phyloP scores from a whole-genome alignment of 2,113 vertebrate genomes.

The Monopterus albus region DNA sequence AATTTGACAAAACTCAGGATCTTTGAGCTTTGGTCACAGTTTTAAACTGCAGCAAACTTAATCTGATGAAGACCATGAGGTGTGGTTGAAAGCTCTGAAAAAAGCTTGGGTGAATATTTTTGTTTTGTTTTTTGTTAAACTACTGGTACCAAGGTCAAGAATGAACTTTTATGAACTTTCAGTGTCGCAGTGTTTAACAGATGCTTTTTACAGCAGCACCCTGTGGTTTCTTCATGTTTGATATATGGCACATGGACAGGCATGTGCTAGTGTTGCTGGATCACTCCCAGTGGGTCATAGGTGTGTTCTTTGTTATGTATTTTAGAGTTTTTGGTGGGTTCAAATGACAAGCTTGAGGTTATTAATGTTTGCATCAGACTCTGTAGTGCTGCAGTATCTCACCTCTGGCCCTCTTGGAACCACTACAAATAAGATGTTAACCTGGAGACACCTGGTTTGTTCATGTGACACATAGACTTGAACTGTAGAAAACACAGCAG shows the following conservation, averaged over 20 bases:
- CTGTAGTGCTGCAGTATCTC: background rate
- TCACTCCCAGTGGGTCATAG: no score
- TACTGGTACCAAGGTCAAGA: no score
- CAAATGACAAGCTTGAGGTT: background rate
- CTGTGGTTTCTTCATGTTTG: conserved; percentile 19
- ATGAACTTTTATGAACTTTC: conserved; percentile 15
- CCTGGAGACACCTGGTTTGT: conserved; percentile 21
- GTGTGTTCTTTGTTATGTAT: conserved; percentile 38
- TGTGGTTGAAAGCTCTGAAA: no score
- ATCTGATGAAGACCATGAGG: no score
- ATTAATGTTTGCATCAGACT: conserved; percentile 7
- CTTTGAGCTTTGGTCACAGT: no score
- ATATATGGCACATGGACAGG: conserved; percentile 27
- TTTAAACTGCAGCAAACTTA: no score
- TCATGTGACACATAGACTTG: conserved; percentile 45
- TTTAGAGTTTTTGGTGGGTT: background rate
- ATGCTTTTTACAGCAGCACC: conserved; percentile 27
- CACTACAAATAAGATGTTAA: conserved; percentile 1
- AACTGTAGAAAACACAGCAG: conserved; percentile 32
- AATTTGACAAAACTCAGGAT: no score
- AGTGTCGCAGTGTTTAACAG: background rate
- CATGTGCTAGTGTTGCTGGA: conserved; percentile 25
- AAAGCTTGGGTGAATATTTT: no score
- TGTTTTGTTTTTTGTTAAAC: no score
- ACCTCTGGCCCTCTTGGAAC: background rate